Evolutionary conservation across 1,140 invertebrate species (phyloP).

Genomic region (Camponotus vicinus): DNA sequence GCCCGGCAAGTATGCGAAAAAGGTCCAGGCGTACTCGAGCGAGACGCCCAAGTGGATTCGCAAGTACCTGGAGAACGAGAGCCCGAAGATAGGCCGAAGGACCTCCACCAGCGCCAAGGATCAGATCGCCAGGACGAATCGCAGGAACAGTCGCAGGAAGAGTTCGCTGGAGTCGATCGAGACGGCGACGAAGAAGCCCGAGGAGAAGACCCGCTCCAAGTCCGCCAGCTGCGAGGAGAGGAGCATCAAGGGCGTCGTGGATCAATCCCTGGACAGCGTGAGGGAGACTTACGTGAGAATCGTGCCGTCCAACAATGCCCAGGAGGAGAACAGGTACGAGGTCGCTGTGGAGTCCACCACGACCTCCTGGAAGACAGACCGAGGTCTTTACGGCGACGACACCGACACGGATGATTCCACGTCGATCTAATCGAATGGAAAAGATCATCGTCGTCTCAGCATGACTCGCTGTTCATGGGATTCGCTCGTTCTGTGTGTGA

Average conservation of each 20-base stretch:
- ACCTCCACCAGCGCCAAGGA: constrained; percentile 58
- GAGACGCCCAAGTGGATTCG: constrained; percentile 83
- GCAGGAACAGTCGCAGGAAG: constrained; percentile 62
- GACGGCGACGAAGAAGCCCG: constrained; percentile 55
- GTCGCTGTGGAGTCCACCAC: constrained; percentile 75
- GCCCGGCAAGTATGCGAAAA: constrained; percentile 79
- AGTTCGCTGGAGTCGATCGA: constrained; percentile 68
- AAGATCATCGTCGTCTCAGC: neutral
- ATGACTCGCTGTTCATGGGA: neutral
- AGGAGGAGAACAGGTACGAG: constrained; percentile 74
- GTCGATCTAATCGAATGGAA: constrained; percentile 76
- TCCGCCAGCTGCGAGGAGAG: constrained; percentile 63
- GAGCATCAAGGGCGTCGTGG: constrained; percentile 28
- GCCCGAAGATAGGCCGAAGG: constrained; percentile 54
- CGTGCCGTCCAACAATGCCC: constrained; percentile 73
- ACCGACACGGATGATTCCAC: constrained; percentile 82
- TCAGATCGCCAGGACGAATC: constrained; percentile 47
- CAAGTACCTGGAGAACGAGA: constrained; percentile 79
- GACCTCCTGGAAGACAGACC: constrained; percentile 70
- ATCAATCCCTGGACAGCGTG: constrained; percentile 45
- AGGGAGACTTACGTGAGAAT: constrained; percentile 79
- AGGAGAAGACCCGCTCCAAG: constrained; percentile 67
- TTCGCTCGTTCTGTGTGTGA: neutral
- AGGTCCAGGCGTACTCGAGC: constrained; percentile 77
- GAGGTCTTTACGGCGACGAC: constrained; percentile 75